Evolutionary conservation across 2,797 vertebrate species (phyloP), one percentile per base, ranked within the genome.

Genomic region (Protosalanx chinensis): DNA sequence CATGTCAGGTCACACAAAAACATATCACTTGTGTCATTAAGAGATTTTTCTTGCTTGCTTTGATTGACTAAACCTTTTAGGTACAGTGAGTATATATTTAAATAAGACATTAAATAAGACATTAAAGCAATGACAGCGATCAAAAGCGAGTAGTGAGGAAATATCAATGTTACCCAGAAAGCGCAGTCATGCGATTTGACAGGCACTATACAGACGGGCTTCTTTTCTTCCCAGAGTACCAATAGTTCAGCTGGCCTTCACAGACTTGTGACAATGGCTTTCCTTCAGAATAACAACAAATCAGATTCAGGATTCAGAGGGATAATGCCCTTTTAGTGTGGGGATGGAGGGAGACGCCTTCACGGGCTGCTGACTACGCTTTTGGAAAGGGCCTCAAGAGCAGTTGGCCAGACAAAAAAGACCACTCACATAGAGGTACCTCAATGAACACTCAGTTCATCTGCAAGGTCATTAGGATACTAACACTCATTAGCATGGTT

Each of bases 281-380:
- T 85, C 29, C 82, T 66, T 71, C 75, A 86, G 82, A 90, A 84
- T 82, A 75, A 88, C 78, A 85, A 79, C 87, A 87, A 92, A 91
- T 82, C 85, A 61, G 72, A 86, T 90, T 91, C 86, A 85, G 79
- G 89, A 93, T 90, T 93, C 81, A 72, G 81, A 82, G 88, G 83
- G 87, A 85, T 89, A 92, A 85, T 85, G 88, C 88, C 89, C 88
- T 91, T 91, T 91, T 90, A 93, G 92, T 94, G 94, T 94, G 93
- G 94, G 91, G 91, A 92, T 90, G 91, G 88, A 90, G 91, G 88
- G 81, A 94, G 94, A 96, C 93, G 95, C 96, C 96, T 98, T 98
- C 96, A 98, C 93, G 94, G 96, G 93, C 97, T 92, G 93, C 89
- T 97, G 94, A 89, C 93, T 95, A 93, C 91, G 91, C 93, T 91